A percentile compares a stretch with the other conserved stretches of the same genome.
Conservation (phyloP, 1,140 invertebrate genomes). For the Nixonia krombeini region DNA sequence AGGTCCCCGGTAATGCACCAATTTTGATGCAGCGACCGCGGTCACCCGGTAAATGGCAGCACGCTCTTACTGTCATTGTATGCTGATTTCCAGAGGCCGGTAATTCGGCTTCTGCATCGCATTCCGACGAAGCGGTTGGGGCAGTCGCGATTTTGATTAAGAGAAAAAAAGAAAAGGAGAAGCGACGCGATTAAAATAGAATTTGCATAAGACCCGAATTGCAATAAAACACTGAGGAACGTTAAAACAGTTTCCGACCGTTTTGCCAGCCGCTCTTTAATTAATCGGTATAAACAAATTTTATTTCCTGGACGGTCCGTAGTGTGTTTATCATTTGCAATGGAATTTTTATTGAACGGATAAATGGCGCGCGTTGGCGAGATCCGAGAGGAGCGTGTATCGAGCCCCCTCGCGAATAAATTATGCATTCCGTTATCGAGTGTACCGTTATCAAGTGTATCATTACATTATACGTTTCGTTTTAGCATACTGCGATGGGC, state of each 20-base stretch:
- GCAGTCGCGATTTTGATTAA: too few relatives aligned
- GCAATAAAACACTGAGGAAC: too few relatives aligned
- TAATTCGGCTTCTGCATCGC: background rate
- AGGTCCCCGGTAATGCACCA: conserved; percentile 10
- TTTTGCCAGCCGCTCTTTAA: too few relatives aligned
- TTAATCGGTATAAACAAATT: too few relatives aligned
- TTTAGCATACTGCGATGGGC: conserved; percentile 26
- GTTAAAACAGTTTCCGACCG: too few relatives aligned
- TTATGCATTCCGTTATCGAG: conserved; percentile 31
- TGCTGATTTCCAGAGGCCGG: background rate
- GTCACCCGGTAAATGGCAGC: conserved; percentile 1
- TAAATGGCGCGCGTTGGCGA: too few relatives aligned
- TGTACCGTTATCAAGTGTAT: conserved; percentile 47
- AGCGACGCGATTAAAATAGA: too few relatives aligned
- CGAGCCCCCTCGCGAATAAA: conserved; percentile 2
- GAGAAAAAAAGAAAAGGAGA: too few relatives aligned
- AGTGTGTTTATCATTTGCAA: too few relatives aligned
- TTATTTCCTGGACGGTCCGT: too few relatives aligned
- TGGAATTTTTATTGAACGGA: background rate
- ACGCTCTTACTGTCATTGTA: conserved; percentile 1
- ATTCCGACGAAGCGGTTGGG: background rate
- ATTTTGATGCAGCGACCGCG: conserved; percentile 1
- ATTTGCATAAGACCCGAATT: too few relatives aligned
- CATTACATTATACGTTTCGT: conserved; percentile 21
- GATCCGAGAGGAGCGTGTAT: too few relatives aligned